phyloP scores from a whole-genome alignment of 1,140 invertebrate species.

The Maconellicoccus hirsutus region DNA sequence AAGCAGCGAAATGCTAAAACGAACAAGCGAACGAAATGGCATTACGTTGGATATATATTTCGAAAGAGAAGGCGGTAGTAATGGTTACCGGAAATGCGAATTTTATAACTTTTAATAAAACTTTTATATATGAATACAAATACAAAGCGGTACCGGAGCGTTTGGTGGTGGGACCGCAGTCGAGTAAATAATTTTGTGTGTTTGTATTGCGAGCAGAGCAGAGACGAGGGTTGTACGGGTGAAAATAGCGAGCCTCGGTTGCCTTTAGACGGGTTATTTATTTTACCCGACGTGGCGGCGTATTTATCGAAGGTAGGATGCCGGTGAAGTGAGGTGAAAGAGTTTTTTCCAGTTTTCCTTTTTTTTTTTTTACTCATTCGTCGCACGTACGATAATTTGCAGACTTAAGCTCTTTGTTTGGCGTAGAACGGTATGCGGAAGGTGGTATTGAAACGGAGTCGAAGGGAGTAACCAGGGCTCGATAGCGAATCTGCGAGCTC shows the following conservation, averaged over 20 bases:
- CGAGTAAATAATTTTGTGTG: not conserved
- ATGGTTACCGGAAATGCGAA: not conserved
- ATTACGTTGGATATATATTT: too few species aligned
- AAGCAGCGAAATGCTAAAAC: too few species aligned
- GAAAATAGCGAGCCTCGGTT: too few species aligned
- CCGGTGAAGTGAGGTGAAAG: too few species aligned
- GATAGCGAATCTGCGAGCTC: not conserved
- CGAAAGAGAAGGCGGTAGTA: not conserved
- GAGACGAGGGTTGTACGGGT: not conserved
- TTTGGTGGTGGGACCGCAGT: not conserved
- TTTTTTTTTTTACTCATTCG: not conserved
- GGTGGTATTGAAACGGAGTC: not conserved
- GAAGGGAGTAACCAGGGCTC: too few species aligned
- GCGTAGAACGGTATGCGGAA: not conserved
- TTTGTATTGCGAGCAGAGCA: not conserved
- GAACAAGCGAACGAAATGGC: too few species aligned
- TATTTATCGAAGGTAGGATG: too few species aligned
- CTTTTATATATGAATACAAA: not conserved
- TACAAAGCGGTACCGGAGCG: too few species aligned
- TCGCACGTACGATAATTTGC: conserved; percentile 3
- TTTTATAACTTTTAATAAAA: conserved; percentile 10
- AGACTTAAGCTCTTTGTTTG: not conserved
- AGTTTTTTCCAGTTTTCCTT: not conserved
- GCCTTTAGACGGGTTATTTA: too few species aligned
- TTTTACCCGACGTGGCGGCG: too few species aligned